Base-by-base conservation (phyloP, 2,113 vertebrate genomes). In the Blennius ocellaris region DNA sequence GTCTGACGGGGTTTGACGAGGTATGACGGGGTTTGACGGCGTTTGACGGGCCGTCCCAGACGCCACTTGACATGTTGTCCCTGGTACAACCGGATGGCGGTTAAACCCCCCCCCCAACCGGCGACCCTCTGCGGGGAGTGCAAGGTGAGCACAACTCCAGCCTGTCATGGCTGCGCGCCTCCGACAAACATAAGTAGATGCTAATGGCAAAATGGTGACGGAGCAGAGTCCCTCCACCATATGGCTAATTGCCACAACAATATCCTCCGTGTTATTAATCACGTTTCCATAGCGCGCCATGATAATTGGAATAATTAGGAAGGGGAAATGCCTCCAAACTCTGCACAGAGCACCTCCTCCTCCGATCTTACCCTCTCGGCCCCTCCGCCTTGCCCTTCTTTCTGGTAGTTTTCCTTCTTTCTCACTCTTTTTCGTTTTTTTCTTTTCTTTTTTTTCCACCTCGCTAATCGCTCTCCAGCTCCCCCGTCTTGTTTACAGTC, bases 241-340 rank as follows among this genome's bases (percentile, higher is more conserved):
- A 99, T 99, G 98, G 98, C 98, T 99, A 98, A 99, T 99, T 99
- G 98, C 97, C 97, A 99, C 97, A 98, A 98, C 97, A 98, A 97
- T 99, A 98, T 99, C 97, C 96, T 98, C 97, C 94, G 95, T 97
- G 97, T 98, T 99, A 99, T 99, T 99, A 98, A 99, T 99, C 98
- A 99, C 96, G 96, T 97, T 99, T 98, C 97, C 96, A 96, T 97
- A 96, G 95, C 93, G 95, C 94, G 96, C 97, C 96, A 95, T 97
- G 98, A 99, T 99, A 99, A 98, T 98, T 98, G 96, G 97, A 98
- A 99, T 99, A 99, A 99, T 98, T 96, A 97, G 96, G 94, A 95
- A 90, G 93, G 92, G 94, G 92, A 94, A 93, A 91, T 92, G 90
- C 92, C 21, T 30, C 21, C 21, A 30, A 30, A 30, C 21, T 4